Percentiles rank a stretch among this genome's conserved stretches.
Evolutionary conservation across 2,888 invertebrate species (phyloP).

Genomic region (Xestia rhomboidea): DNA sequence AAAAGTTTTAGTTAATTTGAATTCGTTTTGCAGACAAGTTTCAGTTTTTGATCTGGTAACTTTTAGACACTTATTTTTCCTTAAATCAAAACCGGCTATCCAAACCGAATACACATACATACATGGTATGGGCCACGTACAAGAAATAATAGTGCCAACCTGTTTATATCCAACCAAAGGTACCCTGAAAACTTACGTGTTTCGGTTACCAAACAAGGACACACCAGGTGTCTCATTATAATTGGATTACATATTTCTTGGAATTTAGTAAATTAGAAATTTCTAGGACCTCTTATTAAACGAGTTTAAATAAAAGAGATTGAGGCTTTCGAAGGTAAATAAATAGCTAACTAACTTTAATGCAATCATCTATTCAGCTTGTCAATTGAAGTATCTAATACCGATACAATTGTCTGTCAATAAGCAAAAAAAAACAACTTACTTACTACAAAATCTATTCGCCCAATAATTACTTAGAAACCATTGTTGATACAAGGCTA

Average conservation of each 20-base stretch:
- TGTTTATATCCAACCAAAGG: not conserved
- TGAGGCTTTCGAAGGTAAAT: not conserved
- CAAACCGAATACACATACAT: not conserved
- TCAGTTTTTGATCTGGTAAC: not conserved
- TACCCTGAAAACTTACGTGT: conserved; percentile 28
- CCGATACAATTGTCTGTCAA: not conserved
- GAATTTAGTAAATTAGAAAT: not conserved
- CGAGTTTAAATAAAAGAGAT: not conserved
- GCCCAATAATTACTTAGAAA: not conserved
- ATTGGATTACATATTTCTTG: not conserved
- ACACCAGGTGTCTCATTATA: conserved; percentile 17
- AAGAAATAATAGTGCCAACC: conserved; percentile 4
- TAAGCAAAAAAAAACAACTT: not conserved
- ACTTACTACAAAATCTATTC: not conserved
- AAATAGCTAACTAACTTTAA: too few species aligned
- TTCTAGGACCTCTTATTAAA: not conserved
- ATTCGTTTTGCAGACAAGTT: not conserved
- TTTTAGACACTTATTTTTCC: not conserved
- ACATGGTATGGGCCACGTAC: conserved; percentile 4
- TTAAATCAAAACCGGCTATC: not conserved
- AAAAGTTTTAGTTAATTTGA: not conserved
- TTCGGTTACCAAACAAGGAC: conserved; percentile 14
- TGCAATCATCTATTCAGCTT: too few species aligned
- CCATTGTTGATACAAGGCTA: conserved; percentile 15
- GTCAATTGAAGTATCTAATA: not conserved